Percentiles rank a stretch among this genome's conserved stretches.
Evolutionary conservation across 2,797 vertebrate species (phyloP).

Genomic region (Carapus acus): DNA sequence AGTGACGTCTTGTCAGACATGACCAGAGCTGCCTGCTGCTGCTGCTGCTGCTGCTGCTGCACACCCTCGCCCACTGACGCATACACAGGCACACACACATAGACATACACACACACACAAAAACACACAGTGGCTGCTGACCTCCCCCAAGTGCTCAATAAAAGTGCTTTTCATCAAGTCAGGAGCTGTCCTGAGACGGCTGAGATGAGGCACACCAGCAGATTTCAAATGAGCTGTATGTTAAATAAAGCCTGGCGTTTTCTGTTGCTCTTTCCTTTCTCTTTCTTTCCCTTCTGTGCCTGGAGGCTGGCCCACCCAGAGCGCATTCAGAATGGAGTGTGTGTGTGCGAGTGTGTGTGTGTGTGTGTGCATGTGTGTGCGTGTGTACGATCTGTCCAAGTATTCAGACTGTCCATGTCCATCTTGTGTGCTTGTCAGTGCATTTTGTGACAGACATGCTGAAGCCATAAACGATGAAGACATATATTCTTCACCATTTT

Average conservation of each 20-base stretch:
- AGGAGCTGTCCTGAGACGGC: constrained; percentile 63
- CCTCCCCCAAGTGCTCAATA: constrained; percentile 67
- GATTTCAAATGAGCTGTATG: constrained; percentile 73
- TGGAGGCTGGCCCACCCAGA: constrained; percentile 49
- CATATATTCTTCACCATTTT: constrained; percentile 24
- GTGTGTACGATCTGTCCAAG: neutral
- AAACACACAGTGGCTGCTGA: constrained; percentile 60
- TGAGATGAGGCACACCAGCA: constrained; percentile 62
- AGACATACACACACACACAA: constrained; percentile 23
- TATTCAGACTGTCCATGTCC: neutral
- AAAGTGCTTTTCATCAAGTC: constrained; percentile 72
- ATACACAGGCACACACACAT: constrained; percentile 19
- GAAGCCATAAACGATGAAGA: constrained; percentile 18
- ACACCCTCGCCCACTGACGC: constrained; percentile 42
- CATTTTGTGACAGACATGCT: constrained; percentile 15
- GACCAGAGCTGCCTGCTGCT: constrained; percentile 30
- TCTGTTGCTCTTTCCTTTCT: constrained; percentile 55
- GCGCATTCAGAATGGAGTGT: constrained; percentile 41
- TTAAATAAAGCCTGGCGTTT: constrained; percentile 65
- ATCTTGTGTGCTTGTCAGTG: constrained; percentile 2
- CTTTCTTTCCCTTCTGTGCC: constrained; percentile 41
- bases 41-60: too few species aligned
- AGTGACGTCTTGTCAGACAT: constrained; percentile 50
- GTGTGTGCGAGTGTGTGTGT: constrained; percentile 16
- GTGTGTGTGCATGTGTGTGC: neutral